These are phyloP conservation scores for Aphodius granarius DNA, from an alignment of 2,888 invertebrate genomes.

Conservation along the genomic window DNA sequence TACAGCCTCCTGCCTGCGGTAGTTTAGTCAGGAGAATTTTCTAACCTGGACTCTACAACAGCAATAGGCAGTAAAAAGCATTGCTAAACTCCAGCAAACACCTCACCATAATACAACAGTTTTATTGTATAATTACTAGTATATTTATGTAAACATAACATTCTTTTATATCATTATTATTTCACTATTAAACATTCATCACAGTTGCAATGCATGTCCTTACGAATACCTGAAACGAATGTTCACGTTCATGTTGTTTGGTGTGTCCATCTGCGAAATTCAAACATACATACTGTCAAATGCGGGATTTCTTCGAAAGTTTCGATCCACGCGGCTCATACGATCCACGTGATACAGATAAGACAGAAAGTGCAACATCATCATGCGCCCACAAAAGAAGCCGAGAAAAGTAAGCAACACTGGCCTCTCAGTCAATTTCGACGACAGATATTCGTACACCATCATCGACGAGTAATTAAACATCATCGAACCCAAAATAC, in stretches of 20 bases:
- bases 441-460: slow-evolving; percentile 42
- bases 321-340: slow-evolving; percentile 34
- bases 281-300: slow-evolving; percentile 34
- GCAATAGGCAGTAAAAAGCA: too few species aligned
- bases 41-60: too few species aligned
- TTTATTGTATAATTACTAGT: background rate
- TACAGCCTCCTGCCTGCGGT: too few species aligned
- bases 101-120: background rate
- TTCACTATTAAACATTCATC: background rate
- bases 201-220: background rate
- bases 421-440: slow-evolving; percentile 31
- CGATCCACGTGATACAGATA: slow-evolving; percentile 48
- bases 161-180: background rate
- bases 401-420: slow-evolving; percentile 40
- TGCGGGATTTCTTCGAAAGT: slow-evolving; percentile 28
- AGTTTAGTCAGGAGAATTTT: too few species aligned
- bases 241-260: background rate
- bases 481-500: slow-evolving; percentile 47
- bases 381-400: slow-evolving; percentile 44
- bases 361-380: slow-evolving; percentile 46
- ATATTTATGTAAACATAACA: background rate
- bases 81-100: too few species aligned
- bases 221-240: slow-evolving; percentile 6
- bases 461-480: slow-evolving; percentile 46
- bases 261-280: background rate